These are phyloP conservation scores for Agonopterix arenella DNA, from an alignment of 2,888 invertebrate species.

Conservation along the genomic window DNA sequence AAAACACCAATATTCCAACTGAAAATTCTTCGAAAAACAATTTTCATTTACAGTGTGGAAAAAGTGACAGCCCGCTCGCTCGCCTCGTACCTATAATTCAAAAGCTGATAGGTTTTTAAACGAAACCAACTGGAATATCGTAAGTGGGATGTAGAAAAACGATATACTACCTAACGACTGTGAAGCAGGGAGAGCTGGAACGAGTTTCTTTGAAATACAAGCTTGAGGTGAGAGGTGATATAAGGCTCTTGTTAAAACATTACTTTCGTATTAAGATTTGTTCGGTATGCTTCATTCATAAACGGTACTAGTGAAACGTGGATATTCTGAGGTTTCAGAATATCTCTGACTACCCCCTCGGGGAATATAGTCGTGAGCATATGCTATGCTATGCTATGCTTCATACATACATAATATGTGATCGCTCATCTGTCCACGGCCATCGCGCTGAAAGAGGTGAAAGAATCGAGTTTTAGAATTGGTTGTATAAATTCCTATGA, in stretches of 20 bases:
- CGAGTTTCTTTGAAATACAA: neutral
- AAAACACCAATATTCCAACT: neutral
- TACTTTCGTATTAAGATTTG: too few species aligned
- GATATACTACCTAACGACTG: constrained; percentile 5
- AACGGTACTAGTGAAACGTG: too few species aligned
- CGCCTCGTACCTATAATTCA: constrained; percentile 10
- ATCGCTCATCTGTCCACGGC: too few species aligned
- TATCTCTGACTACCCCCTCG: too few species aligned
- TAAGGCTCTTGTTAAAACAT: neutral
- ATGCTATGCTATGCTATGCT: too few species aligned
- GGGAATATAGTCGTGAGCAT: too few species aligned
- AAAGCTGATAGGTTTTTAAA: constrained; percentile 13
- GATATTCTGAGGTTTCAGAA: too few species aligned
- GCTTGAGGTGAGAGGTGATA: neutral
- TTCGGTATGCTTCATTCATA: too few species aligned
- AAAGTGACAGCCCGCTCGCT: neutral
- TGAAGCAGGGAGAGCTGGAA: constrained; percentile 7
- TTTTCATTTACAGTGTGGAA: constrained; percentile 3
- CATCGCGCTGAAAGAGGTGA: too few species aligned
- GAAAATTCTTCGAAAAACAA: constrained; percentile 4
- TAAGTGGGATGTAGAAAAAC: constrained; percentile 8
- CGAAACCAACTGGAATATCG: constrained; percentile 7
- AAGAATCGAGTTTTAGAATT: too few species aligned
- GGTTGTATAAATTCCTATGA: too few species aligned
- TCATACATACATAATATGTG: too few species aligned